Percentiles rank a stretch among this genome's conserved stretches.
Conservation (phyloP, 1,140 invertebrate species). For the Lerema accius region DNA sequence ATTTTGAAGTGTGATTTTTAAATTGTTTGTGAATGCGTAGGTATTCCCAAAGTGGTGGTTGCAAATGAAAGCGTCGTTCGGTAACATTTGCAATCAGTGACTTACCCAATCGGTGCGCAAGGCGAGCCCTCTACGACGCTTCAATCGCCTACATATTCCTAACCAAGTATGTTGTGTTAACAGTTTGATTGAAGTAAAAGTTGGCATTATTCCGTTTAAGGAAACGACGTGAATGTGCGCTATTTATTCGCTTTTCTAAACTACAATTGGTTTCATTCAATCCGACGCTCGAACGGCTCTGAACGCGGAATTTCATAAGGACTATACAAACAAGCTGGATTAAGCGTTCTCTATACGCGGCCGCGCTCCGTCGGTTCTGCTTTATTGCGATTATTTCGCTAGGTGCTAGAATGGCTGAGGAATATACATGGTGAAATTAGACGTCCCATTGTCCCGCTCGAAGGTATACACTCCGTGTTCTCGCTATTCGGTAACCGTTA, state of each 20-base stretch:
- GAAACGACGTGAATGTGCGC: conserved; percentile 18
- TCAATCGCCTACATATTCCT: conserved; percentile 24
- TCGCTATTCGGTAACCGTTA: conserved; percentile 24
- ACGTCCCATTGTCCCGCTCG: conserved; percentile 12
- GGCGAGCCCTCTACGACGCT: conserved; percentile 24
- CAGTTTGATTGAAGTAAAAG: conserved; percentile 31
- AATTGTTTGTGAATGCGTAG: conserved; percentile 1
- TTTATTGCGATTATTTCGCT: conserved; percentile 26
- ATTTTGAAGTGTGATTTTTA: not conserved
- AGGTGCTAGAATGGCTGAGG: conserved; percentile 4
- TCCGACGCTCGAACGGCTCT: conserved; percentile 27
- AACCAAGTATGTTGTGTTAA: conserved; percentile 22
- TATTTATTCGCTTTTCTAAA: conserved; percentile 30
- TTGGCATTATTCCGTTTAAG: conserved; percentile 32
- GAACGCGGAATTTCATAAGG: conserved; percentile 20
- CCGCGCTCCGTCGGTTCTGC: conserved; percentile 13
- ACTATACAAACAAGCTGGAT: conserved; percentile 23
- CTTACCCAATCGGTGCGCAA: conserved; percentile 39
- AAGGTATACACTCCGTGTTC: conserved; percentile 17
- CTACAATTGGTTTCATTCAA: conserved; percentile 30
- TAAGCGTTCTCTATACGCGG: conserved; percentile 14
- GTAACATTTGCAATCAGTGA: conserved; percentile 34
- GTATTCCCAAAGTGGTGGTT: conserved; percentile 21
- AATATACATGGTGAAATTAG: conserved; percentile 26
- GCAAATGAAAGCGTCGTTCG: conserved; percentile 18